Conservation (phyloP, 2,113 vertebrate genomes). For the Uropsilus gracilis region DNA sequence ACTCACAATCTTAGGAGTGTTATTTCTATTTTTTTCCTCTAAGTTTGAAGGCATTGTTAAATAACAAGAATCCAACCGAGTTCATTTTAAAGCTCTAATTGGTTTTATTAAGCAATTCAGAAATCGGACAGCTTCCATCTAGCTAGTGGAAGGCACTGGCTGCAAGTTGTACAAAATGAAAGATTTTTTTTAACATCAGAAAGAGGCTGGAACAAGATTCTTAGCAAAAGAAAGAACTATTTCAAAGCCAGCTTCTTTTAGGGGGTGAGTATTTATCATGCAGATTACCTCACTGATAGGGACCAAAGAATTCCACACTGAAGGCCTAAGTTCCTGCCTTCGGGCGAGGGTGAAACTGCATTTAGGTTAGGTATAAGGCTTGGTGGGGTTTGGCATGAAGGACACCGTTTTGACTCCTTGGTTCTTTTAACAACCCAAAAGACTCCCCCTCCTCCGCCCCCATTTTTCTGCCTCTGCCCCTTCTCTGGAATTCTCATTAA, state of each 20-base stretch:
- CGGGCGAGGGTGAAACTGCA: background rate
- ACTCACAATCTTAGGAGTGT: background rate
- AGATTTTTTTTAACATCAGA: background rate
- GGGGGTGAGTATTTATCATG: background rate
- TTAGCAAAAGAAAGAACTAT: background rate
- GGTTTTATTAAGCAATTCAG: too few species aligned
- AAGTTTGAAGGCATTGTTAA: background rate
- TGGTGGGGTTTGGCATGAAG: background rate
- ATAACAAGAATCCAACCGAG: too few species aligned
- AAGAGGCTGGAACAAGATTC: background rate
- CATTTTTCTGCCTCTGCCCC: accelerated
- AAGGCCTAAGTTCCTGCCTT: background rate
- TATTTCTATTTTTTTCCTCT: background rate
- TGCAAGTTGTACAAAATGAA: too few species aligned
- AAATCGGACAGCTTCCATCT: too few species aligned
- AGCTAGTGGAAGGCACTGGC: too few species aligned
- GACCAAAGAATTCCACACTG: background rate
- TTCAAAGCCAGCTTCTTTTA: background rate
- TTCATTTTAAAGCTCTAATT: too few species aligned
- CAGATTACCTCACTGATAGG: background rate
- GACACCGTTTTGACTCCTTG: background rate
- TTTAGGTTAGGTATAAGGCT: background rate
- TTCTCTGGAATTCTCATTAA: background rate
- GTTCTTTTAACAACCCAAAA: background rate
- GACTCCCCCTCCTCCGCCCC: accelerated